These are phyloP conservation scores for Drosophila algonquin DNA, from an alignment of 2,888 invertebrate species.

Conservation along the genomic window DNA sequence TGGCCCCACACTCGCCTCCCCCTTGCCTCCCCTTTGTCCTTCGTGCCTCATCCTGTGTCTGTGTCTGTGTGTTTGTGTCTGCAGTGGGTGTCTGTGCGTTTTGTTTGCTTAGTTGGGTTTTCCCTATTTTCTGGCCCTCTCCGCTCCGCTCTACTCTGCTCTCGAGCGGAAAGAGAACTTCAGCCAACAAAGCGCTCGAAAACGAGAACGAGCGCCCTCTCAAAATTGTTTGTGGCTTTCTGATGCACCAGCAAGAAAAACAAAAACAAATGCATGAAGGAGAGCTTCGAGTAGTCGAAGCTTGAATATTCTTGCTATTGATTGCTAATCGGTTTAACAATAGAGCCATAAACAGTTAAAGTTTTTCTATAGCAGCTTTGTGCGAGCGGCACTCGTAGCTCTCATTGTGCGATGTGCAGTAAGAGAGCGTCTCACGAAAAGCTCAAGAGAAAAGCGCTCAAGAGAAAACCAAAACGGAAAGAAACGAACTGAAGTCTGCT, in stretches of 20 bases:
- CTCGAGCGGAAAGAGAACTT: slow-evolving; percentile 16
- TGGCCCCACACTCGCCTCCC: background rate
- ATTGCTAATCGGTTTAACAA: too few relatives aligned
- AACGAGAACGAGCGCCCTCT: slow-evolving; percentile 36
- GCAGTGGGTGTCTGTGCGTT: slow-evolving; percentile 19
- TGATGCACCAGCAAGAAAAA: background rate
- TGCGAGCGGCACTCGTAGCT: background rate
- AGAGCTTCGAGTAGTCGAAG: background rate
- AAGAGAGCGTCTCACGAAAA: background rate
- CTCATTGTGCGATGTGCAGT: slow-evolving; percentile 10
- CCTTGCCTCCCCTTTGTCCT: slow-evolving; percentile 1
- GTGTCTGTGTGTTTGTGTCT: background rate
- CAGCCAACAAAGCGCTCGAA: slow-evolving; percentile 31
- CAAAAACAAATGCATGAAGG: background rate
- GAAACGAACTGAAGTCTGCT: background rate
- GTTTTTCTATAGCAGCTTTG: background rate
- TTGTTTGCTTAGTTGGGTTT: slow-evolving; percentile 33
- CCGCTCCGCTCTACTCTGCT: background rate
- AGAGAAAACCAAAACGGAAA: slow-evolving; percentile 1
- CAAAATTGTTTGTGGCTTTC: slow-evolving; percentile 22
- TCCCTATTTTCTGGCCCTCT: slow-evolving; percentile 27
- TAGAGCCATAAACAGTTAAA: background rate
- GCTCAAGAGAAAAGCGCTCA: background rate
- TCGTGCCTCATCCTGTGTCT: background rate
- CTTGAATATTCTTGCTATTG: background rate